Base-by-base conservation (phyloP, 2,888 invertebrate species). In the Ichneumoninae sp. region DNA sequence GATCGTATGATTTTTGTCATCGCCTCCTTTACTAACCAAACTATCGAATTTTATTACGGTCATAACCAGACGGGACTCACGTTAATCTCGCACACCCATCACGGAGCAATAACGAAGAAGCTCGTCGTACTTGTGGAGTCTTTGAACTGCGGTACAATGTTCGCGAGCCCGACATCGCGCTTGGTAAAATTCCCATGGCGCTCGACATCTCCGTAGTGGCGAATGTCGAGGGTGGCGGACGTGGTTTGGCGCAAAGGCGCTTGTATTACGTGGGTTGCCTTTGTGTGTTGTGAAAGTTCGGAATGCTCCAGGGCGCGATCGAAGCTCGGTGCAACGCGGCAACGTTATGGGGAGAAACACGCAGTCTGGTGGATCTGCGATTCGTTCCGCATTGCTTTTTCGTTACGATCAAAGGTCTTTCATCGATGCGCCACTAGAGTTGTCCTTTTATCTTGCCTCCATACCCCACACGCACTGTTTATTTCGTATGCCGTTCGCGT, bases 301-400 rank as follows among this genome's bases (percentile, higher is more conserved):
- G 70, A 71, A 71, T 71, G 70, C 70, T 71, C 52, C 19, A 22
- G 70, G 70, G 70, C 54, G 52, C 70, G 70, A 71, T 71, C 70
- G 70, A 71, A 71, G 70, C 70, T 36, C 54, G 19, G 54, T 10
- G 54, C 36, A 71, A 36, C 54, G 19, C 52, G 10, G 70, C 16
- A 70, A 70, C 54, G 70, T 52, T 54, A 26, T 50, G 26, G 70
- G 19, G 16, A 36, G 70, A 26, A 26, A 57, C 30, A 71, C 54
- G 52, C 70, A 54, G 70, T 71, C 70, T 52, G 70, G 70, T 36
- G 70, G 33, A 71, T 71, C 70, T 54, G 36, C 33, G 70, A 71
- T 71, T 54, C 70, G 70, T 71, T 71, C 36, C 54, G 30, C 70
- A 36, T 54, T 71, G 54, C 70, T 71, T 71, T 54, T 71, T 71